Evolutionary conservation across 2,797 vertebrate genomes (phyloP), one percentile per base, ranked within the genome.

Genomic region (Apogon hyalosoma): DNA sequence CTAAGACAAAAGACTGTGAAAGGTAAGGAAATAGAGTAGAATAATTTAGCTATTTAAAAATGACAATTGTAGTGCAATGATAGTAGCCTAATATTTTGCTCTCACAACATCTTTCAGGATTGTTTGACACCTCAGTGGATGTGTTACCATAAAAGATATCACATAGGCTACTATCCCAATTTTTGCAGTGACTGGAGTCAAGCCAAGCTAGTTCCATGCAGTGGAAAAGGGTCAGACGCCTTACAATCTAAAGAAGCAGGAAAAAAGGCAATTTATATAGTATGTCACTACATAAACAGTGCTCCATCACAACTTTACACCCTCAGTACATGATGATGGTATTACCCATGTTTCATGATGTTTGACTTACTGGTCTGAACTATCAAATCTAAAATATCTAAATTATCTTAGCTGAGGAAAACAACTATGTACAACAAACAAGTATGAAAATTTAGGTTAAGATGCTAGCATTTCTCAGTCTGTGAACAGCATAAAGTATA

Each of bases 281-380:
- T 28, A 28, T 28, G 2, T 58, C 39, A 69, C 53, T 42, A 15
- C 51, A 77, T 58, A 51, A 42, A 56, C 36, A 59, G 33, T 41
- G 51, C 72, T 39, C 54, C 14, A 62, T 73, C 55, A 56, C 65
- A 83, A 75, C 78, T 53, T 78, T 79, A 75, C 52, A 79, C 61
- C 57, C 77, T 51, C 21, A 52, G n/a, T 51, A 18, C 38, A 43
- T 63, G 19, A 54, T 38, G 33, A 8, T 55, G 39, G n/a, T 63
- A 14, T 65, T 12, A 48, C 11, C 14, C 45, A 28, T 19, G 15
- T 58, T 16, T 6, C 11, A 12, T 38, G 15, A 52, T 50, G 3
- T 58, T 24, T 70, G n/a, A 77, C 41, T 8, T 18, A 28, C 12
- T 8, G 19, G 31, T 58, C 16, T 64, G 14, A 64, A 16, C 6